Evolutionary conservation across 2,113 vertebrate species (phyloP).

Genomic region (Sturnira hondurensis): DNA sequence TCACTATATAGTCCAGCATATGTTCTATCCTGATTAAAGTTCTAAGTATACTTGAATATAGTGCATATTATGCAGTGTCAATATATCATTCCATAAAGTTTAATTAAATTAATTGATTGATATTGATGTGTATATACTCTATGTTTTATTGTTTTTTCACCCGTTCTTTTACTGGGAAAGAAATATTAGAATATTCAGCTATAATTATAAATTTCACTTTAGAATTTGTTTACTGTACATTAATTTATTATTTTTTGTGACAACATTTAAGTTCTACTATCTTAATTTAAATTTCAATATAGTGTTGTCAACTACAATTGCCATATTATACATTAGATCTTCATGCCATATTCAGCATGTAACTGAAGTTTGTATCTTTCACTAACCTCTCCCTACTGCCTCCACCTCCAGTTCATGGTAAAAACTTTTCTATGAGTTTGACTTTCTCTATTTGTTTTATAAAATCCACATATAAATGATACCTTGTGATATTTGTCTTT

Average conservation of each 20-base stretch:
- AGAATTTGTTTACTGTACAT: neutral
- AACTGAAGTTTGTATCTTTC: neutral
- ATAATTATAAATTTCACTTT: neutral
- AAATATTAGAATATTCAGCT: neutral
- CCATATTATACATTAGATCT: neutral
- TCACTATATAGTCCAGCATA: neutral
- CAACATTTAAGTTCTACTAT: neutral
- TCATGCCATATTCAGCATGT: neutral
- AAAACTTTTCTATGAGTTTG: neutral
- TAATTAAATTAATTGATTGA: neutral
- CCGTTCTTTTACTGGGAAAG: neutral
- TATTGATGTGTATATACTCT: neutral
- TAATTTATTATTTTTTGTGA: neutral
- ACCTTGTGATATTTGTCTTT: neutral
- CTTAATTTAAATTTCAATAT: neutral
- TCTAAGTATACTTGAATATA: neutral
- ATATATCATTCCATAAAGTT: neutral
- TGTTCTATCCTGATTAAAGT: neutral
- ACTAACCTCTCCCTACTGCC: neutral
- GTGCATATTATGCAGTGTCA: neutral
- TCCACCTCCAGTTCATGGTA: neutral
- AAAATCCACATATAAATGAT: neutral
- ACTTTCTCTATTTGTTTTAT: neutral
- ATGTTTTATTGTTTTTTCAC: neutral
- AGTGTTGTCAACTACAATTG: neutral